These are phyloP conservation scores for Eonycteris spelaea DNA, from an alignment of 2,113 vertebrate species.

Conservation along the genomic window DNA sequence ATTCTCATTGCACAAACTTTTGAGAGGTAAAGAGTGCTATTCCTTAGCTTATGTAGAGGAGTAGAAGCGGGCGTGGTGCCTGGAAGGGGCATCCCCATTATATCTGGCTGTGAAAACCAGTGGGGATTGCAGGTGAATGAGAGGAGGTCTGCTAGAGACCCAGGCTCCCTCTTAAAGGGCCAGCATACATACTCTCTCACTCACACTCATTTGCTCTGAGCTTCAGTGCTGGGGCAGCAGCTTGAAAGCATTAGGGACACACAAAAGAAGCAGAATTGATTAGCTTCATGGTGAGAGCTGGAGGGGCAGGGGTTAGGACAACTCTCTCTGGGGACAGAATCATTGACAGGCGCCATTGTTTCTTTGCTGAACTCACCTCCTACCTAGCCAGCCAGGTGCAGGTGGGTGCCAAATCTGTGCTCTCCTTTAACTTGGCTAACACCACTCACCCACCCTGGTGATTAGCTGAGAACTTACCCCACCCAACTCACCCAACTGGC, in stretches of 20 bases:
- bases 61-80: too few relatives aligned
- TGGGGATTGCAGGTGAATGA: too few relatives aligned
- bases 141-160: too few relatives aligned
- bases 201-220: background rate
- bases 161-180: background rate
- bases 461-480: background rate
- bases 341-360: background rate
- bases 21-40: background rate
- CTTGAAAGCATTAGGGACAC: background rate
- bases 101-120: background rate
- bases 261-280: background rate
- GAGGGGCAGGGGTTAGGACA: background rate
- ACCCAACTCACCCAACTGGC: background rate
- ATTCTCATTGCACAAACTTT: slow-evolving; percentile 42
- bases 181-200: background rate
- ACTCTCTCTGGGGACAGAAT: background rate
- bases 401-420: background rate
- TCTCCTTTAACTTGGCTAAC: background rate
- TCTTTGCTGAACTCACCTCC: background rate
- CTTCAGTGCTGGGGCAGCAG: background rate
- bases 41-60: slow-evolving; percentile 1
- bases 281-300: background rate
- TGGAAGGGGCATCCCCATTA: too few relatives aligned
- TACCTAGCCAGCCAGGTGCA: background rate
- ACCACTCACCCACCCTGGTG: background rate